phyloP scores from a whole-genome alignment of 2,113 vertebrate genomes.

The Sapayoa aenigma region DNA sequence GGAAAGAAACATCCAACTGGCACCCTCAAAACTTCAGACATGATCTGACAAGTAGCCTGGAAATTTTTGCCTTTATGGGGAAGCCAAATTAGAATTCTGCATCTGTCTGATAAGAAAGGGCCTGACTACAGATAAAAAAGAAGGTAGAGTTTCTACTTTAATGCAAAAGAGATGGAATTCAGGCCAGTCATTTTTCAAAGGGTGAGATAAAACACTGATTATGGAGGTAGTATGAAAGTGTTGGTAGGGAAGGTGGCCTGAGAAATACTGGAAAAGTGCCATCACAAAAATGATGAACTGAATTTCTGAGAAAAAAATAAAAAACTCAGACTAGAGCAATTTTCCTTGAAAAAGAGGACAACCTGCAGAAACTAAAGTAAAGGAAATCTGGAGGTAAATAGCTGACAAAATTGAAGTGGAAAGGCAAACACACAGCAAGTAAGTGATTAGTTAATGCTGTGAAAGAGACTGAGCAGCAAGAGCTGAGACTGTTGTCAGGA shows the following conservation, averaged over 20 bases:
- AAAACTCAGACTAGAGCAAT: not conserved
- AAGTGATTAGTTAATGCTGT: not conserved
- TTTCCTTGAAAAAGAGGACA: not conserved
- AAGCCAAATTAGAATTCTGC: slow-evolving; percentile 2
- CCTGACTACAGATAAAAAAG: not conserved
- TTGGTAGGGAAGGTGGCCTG: not conserved
- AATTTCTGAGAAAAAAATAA: not conserved
- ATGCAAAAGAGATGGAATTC: not conserved
- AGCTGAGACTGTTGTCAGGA: not conserved
- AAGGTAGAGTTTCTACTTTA: not conserved
- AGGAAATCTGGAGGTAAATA: not conserved
- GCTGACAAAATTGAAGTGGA: not conserved
- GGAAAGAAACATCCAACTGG: not conserved
- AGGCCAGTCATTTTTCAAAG: not conserved
- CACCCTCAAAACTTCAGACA: not conserved
- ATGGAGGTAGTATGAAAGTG: not conserved
- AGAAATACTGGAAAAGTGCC: not conserved
- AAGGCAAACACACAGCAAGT: not conserved
- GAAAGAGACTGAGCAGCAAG: not conserved
- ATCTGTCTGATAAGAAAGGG: slow-evolving; percentile 11
- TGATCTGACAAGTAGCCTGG: slow-evolving; percentile 21
- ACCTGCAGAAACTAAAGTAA: not conserved
- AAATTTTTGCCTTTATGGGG: slow-evolving; percentile 21
- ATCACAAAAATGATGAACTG: not conserved
- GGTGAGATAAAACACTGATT: not conserved